Evolutionary conservation across 2,113 vertebrate species (phyloP), one percentile per base, ranked within the genome.

Genomic region (Ammodytes dubius): DNA sequence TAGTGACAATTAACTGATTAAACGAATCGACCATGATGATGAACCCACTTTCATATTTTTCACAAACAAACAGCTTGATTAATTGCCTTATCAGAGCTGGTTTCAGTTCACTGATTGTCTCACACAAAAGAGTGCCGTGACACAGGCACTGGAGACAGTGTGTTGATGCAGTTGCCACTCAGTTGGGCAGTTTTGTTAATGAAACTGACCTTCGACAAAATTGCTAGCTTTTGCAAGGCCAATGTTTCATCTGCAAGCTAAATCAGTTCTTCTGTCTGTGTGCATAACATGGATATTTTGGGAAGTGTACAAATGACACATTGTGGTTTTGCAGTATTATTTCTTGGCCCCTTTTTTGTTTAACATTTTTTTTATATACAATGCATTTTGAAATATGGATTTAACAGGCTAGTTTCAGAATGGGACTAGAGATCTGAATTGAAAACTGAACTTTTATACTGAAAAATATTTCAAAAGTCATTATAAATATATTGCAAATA

Each of bases 31-130:
- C 13, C 54, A 6, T 54, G 39, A 19, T n/a, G 7, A 43, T 15
- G 12, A 15, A 70, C 42, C 2, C 19, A 64, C 9, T 40, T 39
- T 40, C 0, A 49, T 7, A 6, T 11, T 43, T 49, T 53, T 64
- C 2, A 58, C n/a, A 13, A 39, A 1, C 14, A 40, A 74, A 56
- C 39, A 50, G 10, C 56, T 60, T 47, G 15, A 60, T 80, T n/a
- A 75, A 47, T 43, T 56, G 4, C 7, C 17, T 74, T 47, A 82
- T 81, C 65, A 67, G 45, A 63, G 50, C 15, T 53, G 49, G 73
- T 50, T 85, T 77, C 53, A 5, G 46, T 42, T 78, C 74, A 77
- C 35, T 61, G 61, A 37, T 42, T 8, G 27, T 76, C 40, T 70
- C 50, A 37, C 19, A 50, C 61, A 77, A 77, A 15, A 69, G 47